A percentile compares a stretch with the other conserved stretches of the same genome.
Evolutionary conservation across 2,888 invertebrate species (phyloP).

Genomic region (Amphimallon solstitiale): DNA sequence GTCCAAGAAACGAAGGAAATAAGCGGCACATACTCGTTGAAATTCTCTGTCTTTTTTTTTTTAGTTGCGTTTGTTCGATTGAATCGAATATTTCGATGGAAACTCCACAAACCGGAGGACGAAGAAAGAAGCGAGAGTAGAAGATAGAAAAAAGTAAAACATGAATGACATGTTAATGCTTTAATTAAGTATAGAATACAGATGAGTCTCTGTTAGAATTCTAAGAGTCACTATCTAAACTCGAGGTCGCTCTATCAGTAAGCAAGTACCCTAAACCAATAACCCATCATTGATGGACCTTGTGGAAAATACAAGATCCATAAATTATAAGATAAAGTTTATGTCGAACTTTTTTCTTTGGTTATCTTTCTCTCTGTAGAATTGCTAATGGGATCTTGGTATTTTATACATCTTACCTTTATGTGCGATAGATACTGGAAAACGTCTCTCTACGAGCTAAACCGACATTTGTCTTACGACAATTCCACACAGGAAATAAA

Average conservation of each 20-base stretch:
- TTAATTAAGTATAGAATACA: constrained; percentile 47
- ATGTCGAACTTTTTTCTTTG: constrained; percentile 7
- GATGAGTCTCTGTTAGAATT: constrained; percentile 46
- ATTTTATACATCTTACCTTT: background rate
- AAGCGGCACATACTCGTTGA: background rate
- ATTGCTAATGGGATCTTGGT: background rate
- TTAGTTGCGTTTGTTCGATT: too few relatives aligned
- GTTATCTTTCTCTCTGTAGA: constrained; percentile 1
- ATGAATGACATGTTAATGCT: constrained; percentile 43
- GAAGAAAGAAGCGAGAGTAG: constrained; percentile 39
- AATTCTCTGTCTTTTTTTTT: background rate
- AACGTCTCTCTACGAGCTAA: too few relatives aligned
- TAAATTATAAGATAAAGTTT: constrained; percentile 43
- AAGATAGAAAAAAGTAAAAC: constrained; percentile 41
- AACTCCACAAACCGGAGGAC: constrained; percentile 22
- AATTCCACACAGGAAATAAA: too few relatives aligned
- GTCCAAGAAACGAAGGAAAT: background rate
- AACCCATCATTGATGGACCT: constrained; percentile 43
- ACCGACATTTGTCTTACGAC: too few relatives aligned
- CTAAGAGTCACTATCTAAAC: constrained; percentile 45
- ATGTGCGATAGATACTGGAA: too few relatives aligned
- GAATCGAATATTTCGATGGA: too few relatives aligned
- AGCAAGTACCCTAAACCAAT: constrained; percentile 43
- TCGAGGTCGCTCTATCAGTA: constrained; percentile 44
- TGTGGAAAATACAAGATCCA: constrained; percentile 42